A percentile compares a stretch with the other conserved stretches of the same genome.
Conservation (phyloP, 1,140 invertebrate species). For the Drosophila grimshawi region DNA sequence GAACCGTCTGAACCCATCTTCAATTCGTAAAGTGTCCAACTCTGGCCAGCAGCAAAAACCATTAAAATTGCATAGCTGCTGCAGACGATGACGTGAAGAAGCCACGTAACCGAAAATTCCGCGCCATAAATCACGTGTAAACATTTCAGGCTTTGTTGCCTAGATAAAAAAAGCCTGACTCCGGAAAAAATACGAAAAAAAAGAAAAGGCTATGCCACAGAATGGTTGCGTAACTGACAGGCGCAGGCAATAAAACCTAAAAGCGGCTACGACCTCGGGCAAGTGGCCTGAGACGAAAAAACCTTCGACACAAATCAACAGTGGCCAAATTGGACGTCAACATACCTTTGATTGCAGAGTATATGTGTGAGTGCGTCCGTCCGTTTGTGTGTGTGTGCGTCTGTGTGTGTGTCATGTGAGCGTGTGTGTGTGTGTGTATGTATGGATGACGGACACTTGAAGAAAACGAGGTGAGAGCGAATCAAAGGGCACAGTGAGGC, state of each 20-base stretch:
- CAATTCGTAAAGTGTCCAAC: background rate
- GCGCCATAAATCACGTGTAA: constrained; percentile 76
- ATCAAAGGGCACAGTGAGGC: constrained; percentile 45
- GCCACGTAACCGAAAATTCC: constrained; percentile 75
- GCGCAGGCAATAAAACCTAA: constrained; percentile 33
- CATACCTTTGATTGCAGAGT: constrained; percentile 70
- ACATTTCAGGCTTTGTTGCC: constrained; percentile 53
- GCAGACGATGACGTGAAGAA: constrained; percentile 25
- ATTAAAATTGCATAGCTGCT: constrained; percentile 36
- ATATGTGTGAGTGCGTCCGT: no score
- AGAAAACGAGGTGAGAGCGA: constrained; percentile 27
- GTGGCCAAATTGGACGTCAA: constrained; percentile 77
- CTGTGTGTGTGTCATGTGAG: no score
- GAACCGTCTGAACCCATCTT: no score
- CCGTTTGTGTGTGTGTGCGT: no score
- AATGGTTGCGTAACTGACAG: constrained; percentile 71
- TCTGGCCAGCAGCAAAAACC: constrained; percentile 4
- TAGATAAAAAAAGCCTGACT: constrained; percentile 39
- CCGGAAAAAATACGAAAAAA: constrained; percentile 17
- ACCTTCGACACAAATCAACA: constrained; percentile 73
- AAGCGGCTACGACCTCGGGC: constrained; percentile 27
- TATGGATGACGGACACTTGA: constrained; percentile 27
- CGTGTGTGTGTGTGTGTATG: constrained; percentile 21
- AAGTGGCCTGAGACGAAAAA: constrained; percentile 34
- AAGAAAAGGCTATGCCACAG: constrained; percentile 32